phyloP scores from a whole-genome alignment of 2,797 vertebrate species.

The Cuculus canorus region DNA sequence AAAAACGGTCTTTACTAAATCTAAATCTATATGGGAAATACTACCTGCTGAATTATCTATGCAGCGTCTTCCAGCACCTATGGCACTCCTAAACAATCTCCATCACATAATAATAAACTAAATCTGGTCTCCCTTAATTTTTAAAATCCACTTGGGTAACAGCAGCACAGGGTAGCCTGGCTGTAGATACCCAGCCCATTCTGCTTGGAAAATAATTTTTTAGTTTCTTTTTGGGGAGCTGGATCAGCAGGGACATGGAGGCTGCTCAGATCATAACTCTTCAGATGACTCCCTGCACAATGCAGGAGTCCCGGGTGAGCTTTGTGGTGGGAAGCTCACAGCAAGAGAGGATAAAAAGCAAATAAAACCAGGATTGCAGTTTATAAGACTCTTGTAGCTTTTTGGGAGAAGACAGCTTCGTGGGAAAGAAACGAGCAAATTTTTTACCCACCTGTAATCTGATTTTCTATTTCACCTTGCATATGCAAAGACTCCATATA shows the following conservation, averaged over 20 bases:
- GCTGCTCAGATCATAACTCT: background rate
- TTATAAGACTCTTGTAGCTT: background rate
- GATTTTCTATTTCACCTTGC: conserved; percentile 98
- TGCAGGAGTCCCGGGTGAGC: rapidly evolving
- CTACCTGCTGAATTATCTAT: background rate
- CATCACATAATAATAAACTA: rapidly evolving
- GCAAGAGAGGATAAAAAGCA: background rate
- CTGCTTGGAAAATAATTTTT: background rate
- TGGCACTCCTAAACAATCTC: background rate
- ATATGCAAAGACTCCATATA: conserved; percentile 97
- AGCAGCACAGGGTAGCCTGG: background rate
- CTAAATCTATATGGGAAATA: background rate
- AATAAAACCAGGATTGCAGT: rapidly evolving
- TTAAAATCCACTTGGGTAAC: background rate
- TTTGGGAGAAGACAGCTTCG: background rate
- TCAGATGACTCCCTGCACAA: background rate
- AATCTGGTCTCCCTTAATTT: background rate
- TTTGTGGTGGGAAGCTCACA: background rate
- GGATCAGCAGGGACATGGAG: background rate
- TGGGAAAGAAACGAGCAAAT: background rate
- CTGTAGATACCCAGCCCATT: background rate
- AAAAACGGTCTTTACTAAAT: background rate
- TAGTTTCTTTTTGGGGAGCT: background rate
- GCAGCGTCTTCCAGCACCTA: background rate
- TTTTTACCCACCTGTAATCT: conserved; percentile 90